Percentiles rank a stretch among this genome's conserved stretches.
phyloP scores from a whole-genome alignment of 2,888 invertebrate genomes.

The Trissolcus brochymenae region DNA sequence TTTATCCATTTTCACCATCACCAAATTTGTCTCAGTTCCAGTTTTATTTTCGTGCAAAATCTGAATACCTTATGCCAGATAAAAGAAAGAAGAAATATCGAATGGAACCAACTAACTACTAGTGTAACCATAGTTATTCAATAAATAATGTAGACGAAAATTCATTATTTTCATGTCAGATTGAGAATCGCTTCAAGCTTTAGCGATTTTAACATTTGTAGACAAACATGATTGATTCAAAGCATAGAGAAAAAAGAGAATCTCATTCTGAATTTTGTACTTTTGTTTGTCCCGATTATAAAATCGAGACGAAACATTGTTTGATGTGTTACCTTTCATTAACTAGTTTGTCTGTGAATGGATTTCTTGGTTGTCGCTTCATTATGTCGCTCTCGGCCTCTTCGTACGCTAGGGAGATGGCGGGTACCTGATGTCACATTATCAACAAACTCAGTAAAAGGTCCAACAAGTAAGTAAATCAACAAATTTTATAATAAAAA shows the following conservation, averaged over 20 bases:
- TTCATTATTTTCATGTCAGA: slow-evolving; percentile 15
- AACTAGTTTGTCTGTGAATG: slow-evolving; percentile 90
- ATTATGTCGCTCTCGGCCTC: slow-evolving; percentile 91
- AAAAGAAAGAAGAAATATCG: slow-evolving; percentile 55
- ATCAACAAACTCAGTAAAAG: slow-evolving; percentile 74
- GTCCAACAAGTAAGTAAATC: slow-evolving; percentile 60
- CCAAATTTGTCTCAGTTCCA: too few relatives aligned
- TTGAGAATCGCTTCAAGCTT: slow-evolving; percentile 26
- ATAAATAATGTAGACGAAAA: slow-evolving; percentile 44
- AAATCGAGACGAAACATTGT: slow-evolving; percentile 59
- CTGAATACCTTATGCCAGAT: slow-evolving; percentile 30
- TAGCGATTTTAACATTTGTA: too few relatives aligned
- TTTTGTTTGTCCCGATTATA: not conserved
- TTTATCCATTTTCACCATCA: too few relatives aligned
- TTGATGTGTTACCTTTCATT: slow-evolving; percentile 82
- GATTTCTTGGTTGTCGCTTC: slow-evolving; percentile 90
- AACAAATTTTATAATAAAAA: slow-evolving; percentile 59
- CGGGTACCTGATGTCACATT: slow-evolving; percentile 81
- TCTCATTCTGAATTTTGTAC: slow-evolving; percentile 34
- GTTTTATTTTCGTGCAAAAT: slow-evolving; percentile 14
- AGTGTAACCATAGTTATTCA: slow-evolving; percentile 62
- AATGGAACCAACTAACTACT: slow-evolving; percentile 66
- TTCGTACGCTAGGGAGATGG: slow-evolving; percentile 92
- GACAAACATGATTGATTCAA: too few relatives aligned
- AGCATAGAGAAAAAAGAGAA: not conserved